Percentiles rank a stretch among this genome's conserved stretches.
phyloP scores from a whole-genome alignment of 37 sponge, comb jelly and placozoan species.

The Halichondria panicea region DNA sequence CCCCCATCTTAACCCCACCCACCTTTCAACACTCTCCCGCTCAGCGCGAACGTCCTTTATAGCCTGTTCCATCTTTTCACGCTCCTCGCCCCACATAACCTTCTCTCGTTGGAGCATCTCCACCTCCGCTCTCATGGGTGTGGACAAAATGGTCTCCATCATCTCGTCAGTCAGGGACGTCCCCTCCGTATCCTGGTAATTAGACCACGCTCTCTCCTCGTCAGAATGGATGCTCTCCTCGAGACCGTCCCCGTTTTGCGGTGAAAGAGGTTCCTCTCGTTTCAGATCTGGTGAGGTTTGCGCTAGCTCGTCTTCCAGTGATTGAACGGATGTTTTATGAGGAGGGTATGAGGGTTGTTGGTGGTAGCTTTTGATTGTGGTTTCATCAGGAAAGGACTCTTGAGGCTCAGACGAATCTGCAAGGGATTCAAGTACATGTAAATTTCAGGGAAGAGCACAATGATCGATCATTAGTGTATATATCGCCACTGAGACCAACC shows the following conservation, averaged over 20 bases:
- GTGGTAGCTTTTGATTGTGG: no score
- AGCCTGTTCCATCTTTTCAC: constrained; percentile 21
- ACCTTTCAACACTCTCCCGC: constrained; percentile 63
- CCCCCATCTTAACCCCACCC: not conserved
- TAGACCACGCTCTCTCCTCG: no score
- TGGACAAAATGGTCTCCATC: constrained; percentile 25
- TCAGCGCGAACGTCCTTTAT: constrained; percentile 16
- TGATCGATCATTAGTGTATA: no score
- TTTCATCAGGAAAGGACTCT: not conserved
- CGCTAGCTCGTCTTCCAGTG: no score
- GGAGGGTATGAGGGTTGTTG: no score
- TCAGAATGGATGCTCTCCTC: not conserved
- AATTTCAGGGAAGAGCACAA: not conserved
- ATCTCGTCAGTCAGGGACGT: constrained; percentile 26
- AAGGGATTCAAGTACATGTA: not conserved
- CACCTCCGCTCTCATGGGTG: constrained; percentile 32
- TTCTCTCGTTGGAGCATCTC: constrained; percentile 63
- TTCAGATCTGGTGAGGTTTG: no score
- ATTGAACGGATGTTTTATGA: no score
- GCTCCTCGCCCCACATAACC: constrained; percentile 22
- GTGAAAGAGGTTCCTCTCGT: no score
- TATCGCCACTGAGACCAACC: no score
- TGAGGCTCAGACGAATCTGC: not conserved
- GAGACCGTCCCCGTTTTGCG: not conserved
- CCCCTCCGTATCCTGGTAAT: not conserved